A percentile compares a stretch with the other conserved stretches of the same genome.
phyloP scores from a whole-genome alignment of 1,140 invertebrate species.

The Artemia franciscana region DNA sequence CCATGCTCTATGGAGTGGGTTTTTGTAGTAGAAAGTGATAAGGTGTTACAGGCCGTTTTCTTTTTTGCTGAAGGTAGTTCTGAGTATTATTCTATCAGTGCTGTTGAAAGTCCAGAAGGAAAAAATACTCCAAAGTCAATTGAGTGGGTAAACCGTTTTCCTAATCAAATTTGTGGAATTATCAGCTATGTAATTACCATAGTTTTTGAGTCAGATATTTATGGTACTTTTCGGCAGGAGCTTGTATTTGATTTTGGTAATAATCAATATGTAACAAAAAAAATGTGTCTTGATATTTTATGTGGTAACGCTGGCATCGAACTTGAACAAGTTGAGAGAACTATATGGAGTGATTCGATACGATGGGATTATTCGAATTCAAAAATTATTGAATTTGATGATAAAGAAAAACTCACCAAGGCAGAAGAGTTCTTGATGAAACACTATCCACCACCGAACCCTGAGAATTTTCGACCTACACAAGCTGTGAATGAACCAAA shows the following conservation, averaged over 20 bases:
- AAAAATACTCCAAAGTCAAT: not conserved
- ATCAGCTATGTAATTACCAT: constrained; percentile 20
- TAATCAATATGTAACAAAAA: constrained; percentile 40
- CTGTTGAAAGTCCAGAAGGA: constrained; percentile 11
- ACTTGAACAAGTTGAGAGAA: constrained; percentile 28
- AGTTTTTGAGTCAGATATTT: constrained; percentile 41
- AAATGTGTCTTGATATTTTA: constrained; percentile 50
- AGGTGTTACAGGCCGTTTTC: constrained; percentile 30
- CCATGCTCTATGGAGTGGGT: constrained; percentile 37
- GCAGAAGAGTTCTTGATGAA: constrained; percentile 3
- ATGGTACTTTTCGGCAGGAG: constrained; percentile 55
- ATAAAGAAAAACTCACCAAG: constrained; percentile 1
- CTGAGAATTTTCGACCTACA: constrained; percentile 1
- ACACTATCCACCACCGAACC: constrained; percentile 1
- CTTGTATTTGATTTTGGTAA: constrained; percentile 51
- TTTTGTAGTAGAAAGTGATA: constrained; percentile 29
- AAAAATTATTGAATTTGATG: constrained; percentile 28
- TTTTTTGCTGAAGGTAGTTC: constrained; percentile 43
- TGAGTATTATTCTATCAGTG: constrained; percentile 40
- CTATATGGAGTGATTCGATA: constrained; percentile 29
- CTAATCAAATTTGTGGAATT: constrained; percentile 14
- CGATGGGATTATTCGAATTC: constrained; percentile 33
- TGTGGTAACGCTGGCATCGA: constrained; percentile 39
- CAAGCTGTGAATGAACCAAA: constrained; percentile 7
- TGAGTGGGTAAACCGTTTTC: not conserved